Base-by-base conservation (phyloP, 2,113 vertebrate species). In the Chloropsis hardwickii region DNA sequence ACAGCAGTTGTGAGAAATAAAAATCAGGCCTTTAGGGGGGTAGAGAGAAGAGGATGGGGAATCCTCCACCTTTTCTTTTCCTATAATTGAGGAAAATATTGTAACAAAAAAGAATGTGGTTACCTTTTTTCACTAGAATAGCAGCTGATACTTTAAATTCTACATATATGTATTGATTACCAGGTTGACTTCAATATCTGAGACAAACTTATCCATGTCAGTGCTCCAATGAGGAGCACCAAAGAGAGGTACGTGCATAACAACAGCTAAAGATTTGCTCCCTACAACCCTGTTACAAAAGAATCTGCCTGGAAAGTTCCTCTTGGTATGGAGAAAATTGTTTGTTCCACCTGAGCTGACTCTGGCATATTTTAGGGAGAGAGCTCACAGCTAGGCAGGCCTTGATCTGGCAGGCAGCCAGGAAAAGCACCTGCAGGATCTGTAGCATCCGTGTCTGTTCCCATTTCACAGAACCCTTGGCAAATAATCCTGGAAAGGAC, bases 91-190 rank as follows among this genome's bases (percentile, higher is more conserved):
- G 17, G 62, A 62, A 70, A 85, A 47, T 14, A 72, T 10, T 22
- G 12, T 9, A 21, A 50, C 10, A 64, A 61, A 42, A 39, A 53
- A 47, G 6, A 69, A 67, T 9, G 11, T 11, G 14, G 37, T 48
- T 65, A 12, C 20, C 29, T 90, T 65, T 10, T 39, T 93, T 60
- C 58, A 20, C 18, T 56, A 29, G 31, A 69, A 64, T 4, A 51
- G 54, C 14, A 47, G 12, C 54, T 58, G 44, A 42, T 65, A 20
- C 10, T 88, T 90, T 54, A 74, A 79, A 66, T 40, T 22, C n/a
- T 6, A 19, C 6, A 2, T 14, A 8, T 5, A 31, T 7, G 2
- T 58, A 22, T 1, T 23, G 35, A 29, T 57, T 8, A 42, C 11
- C 23, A 31, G 22, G 28, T 4, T 40, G 23, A 54, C 20, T 80